Evolutionary conservation across 2,888 invertebrate species (phyloP).

Genomic region (Athetis lepigone): DNA sequence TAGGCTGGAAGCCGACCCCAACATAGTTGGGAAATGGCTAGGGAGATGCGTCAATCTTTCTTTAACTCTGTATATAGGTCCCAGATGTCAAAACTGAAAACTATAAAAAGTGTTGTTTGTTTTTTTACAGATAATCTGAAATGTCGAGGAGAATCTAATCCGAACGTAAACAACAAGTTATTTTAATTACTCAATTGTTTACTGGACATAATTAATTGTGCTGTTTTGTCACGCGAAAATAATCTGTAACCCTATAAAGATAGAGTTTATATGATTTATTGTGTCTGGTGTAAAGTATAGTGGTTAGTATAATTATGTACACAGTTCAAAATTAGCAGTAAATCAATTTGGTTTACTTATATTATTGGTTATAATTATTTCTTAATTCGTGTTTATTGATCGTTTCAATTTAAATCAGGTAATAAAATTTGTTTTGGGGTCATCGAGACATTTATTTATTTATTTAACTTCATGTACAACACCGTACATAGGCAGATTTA

Average conservation of each 20-base stretch:
- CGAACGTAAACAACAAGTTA: constrained; percentile 38
- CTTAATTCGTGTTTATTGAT: too few relatives aligned
- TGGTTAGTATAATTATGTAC: constrained; percentile 12
- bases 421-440: too few relatives aligned
- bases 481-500: too few relatives aligned
- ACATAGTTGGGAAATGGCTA: too few relatives aligned
- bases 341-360: constrained; percentile 29
- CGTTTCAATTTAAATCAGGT: neutral
- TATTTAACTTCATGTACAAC: too few relatives aligned
- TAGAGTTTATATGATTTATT: constrained; percentile 8
- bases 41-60: too few relatives aligned
- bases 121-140: constrained; percentile 17
- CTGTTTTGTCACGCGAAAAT: constrained; percentile 29
- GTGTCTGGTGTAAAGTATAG: neutral
- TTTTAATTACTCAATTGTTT: constrained; percentile 50
- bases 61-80: too few relatives aligned
- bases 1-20: too few relatives aligned
- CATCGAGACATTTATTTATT: too few relatives aligned
- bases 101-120: neutral
- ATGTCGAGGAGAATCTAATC: constrained; percentile 18
- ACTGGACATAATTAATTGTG: constrained; percentile 34
- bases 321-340: constrained; percentile 42
- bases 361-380: neutral
- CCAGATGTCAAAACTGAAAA: constrained; percentile 1
- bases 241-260: neutral